Conservation (phyloP, 2,797 vertebrate genomes). For the Gymnodraco acuticeps region DNA sequence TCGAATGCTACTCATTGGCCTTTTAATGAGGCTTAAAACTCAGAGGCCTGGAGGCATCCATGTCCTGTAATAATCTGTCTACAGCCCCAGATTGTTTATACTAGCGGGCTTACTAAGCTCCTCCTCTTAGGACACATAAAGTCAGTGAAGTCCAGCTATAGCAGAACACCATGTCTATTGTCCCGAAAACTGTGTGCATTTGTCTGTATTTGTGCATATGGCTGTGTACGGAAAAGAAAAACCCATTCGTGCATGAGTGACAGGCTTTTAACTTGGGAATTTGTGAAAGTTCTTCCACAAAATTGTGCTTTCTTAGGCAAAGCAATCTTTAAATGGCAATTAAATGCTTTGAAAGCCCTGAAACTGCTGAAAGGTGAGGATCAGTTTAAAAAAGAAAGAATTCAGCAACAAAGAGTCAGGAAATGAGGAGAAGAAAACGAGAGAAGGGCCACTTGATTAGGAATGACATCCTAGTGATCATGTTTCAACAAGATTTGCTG, state of each 20-base stretch:
- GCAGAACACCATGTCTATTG: conserved; percentile 32
- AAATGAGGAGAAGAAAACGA: conserved; percentile 55
- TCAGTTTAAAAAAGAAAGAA: conserved; percentile 30
- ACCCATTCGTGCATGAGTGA: conserved; percentile 26
- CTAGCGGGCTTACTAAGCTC: conserved; percentile 13
- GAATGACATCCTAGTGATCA: conserved; percentile 65
- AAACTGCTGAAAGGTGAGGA: conserved; percentile 44
- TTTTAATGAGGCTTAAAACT: conserved; percentile 31
- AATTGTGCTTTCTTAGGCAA: conserved; percentile 29
- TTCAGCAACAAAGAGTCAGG: conserved; percentile 59
- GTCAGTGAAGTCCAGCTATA: conserved; percentile 43
- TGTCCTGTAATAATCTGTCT: conserved; percentile 18
- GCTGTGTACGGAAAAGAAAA: conserved; percentile 29
- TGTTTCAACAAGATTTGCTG: conserved; percentile 78
- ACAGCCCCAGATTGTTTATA: conserved; percentile 20
- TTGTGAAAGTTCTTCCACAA: conserved; percentile 19
- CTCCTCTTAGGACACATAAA: conserved; percentile 28
- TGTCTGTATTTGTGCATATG: conserved; percentile 9
- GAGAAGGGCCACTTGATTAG: conserved; percentile 53
- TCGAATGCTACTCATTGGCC: conserved; percentile 10
- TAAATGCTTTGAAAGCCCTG: conserved; percentile 16
- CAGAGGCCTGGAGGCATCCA: conserved; percentile 5
- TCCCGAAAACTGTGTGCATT: conserved; percentile 14
- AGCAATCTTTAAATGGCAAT: conserved; percentile 32
- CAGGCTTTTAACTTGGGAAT: conserved; percentile 34